Evolutionary conservation across 1,140 invertebrate species (phyloP).

Genomic region (Zaprionus kolodkinae): DNA sequence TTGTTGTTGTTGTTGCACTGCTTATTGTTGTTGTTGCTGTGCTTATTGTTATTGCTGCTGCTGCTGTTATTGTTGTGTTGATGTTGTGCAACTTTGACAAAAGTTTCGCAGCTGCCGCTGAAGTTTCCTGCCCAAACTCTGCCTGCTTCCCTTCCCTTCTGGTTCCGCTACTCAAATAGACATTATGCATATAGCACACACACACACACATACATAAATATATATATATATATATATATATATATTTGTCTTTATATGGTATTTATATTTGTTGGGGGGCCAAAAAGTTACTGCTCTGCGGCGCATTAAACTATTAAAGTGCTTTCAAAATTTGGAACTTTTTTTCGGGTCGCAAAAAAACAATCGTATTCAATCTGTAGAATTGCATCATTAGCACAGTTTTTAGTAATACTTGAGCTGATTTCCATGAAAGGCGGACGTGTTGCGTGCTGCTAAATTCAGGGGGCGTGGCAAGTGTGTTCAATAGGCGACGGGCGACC

Average conservation of each 20-base stretch:
- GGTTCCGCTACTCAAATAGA: conserved; percentile 48
- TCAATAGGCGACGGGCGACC: conserved; percentile 46
- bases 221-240: no score
- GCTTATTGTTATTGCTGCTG: conserved; percentile 20
- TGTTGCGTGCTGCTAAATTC: conserved; percentile 44
- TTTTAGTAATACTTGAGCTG: neutral
- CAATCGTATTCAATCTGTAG: conserved; percentile 49
- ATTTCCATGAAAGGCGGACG: conserved; percentile 3
- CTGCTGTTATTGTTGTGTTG: conserved; percentile 32
- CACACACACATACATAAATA: no score
- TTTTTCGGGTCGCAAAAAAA: conserved; percentile 10
- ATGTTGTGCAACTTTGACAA: conserved; percentile 67
- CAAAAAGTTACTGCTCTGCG: conserved; percentile 31
- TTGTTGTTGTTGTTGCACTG: conserved; percentile 5
- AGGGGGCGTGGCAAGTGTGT: conserved; percentile 60
- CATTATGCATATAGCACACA: conserved; percentile 31
- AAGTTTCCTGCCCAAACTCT: conserved; percentile 49
- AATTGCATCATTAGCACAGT: conserved; percentile 66
- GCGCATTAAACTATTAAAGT: conserved; percentile 75
- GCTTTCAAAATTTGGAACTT: conserved; percentile 43
- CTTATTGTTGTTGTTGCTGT: neutral
- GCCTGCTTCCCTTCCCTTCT: neutral
- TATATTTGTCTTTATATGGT: neutral
- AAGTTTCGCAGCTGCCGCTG: conserved; percentile 60
- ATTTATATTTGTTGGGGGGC: conserved; percentile 14